Percentiles rank a stretch among this genome's conserved stretches.
These are phyloP conservation scores for Notolabrus celidotus DNA, from an alignment of 2,797 vertebrate genomes.

Conservation along the genomic window DNA sequence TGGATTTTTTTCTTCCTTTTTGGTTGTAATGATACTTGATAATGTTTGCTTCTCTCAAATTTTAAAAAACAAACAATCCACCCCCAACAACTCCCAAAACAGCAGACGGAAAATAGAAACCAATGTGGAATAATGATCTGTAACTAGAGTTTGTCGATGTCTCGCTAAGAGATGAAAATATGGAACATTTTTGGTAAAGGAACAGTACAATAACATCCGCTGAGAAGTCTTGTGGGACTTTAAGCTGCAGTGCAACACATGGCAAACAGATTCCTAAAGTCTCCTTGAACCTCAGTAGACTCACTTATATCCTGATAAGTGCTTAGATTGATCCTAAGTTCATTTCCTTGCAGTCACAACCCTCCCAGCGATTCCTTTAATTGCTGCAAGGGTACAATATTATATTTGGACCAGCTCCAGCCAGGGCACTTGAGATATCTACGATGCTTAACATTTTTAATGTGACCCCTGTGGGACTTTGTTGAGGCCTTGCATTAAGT, in stretches of 20 bases:
- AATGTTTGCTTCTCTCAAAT: too few relatives aligned
- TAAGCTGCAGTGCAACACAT: conserved; percentile 42
- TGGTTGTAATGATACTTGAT: too few relatives aligned
- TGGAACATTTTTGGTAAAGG: conserved; percentile 18
- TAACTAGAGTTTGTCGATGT: conserved; percentile 6
- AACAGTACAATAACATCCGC: conserved; percentile 32
- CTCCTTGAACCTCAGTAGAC: conserved; percentile 72
- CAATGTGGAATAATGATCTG: too few relatives aligned
- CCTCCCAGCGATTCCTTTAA: conserved; percentile 69
- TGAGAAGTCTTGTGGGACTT: conserved; percentile 35
- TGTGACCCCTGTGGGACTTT: conserved; percentile 64
- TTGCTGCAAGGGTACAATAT: conserved; percentile 72
- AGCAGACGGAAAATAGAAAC: too few relatives aligned
- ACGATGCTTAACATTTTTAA: conserved; percentile 66
- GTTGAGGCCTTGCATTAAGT: conserved; percentile 63
- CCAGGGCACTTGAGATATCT: conserved; percentile 50
- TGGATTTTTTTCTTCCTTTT: too few relatives aligned
- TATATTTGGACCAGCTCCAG: conserved; percentile 79
- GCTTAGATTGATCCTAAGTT: conserved; percentile 71
- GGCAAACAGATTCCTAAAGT: conserved; percentile 61
- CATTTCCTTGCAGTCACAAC: conserved; percentile 63
- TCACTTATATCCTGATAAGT: conserved; percentile 74
- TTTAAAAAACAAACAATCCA: too few relatives aligned
- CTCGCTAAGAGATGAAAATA: conserved; percentile 27
- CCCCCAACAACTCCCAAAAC: too few relatives aligned